Evolutionary conservation across 2,113 vertebrate genomes (phyloP).

Genomic region (Charina bottae): DNA sequence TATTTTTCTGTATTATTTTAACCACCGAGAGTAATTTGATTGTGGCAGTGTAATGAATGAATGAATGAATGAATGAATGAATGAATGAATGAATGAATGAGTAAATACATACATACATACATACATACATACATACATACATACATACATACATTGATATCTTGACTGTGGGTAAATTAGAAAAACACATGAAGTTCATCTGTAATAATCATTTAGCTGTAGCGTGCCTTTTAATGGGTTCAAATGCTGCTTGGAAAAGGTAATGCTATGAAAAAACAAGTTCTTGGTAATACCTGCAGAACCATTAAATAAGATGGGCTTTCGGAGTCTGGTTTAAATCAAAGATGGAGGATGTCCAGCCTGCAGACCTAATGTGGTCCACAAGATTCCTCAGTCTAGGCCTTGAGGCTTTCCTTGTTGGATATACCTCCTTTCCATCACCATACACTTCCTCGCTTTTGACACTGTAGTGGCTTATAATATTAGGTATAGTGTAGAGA

Average conservation of each 20-base stretch:
- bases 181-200: neutral
- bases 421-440: neutral
- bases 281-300: neutral
- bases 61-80: neutral
- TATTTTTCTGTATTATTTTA: neutral
- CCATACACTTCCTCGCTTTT: neutral
- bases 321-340: neutral
- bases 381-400: neutral
- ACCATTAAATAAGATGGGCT: neutral
- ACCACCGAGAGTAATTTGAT: neutral
- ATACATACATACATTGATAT: neutral
- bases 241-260: neutral
- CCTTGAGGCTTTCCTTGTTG: neutral
- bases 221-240: neutral
- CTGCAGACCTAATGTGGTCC: neutral
- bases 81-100: too few relatives aligned
- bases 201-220: neutral
- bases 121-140: too few relatives aligned
- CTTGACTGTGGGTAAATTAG: neutral
- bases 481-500: neutral
- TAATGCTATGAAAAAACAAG: neutral
- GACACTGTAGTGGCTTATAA: neutral
- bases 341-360: neutral
- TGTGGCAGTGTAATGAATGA: neutral
- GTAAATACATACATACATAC: too few relatives aligned